Conservation (phyloP, 1,140 invertebrate genomes). For the Drosophila lacertosa region DNA sequence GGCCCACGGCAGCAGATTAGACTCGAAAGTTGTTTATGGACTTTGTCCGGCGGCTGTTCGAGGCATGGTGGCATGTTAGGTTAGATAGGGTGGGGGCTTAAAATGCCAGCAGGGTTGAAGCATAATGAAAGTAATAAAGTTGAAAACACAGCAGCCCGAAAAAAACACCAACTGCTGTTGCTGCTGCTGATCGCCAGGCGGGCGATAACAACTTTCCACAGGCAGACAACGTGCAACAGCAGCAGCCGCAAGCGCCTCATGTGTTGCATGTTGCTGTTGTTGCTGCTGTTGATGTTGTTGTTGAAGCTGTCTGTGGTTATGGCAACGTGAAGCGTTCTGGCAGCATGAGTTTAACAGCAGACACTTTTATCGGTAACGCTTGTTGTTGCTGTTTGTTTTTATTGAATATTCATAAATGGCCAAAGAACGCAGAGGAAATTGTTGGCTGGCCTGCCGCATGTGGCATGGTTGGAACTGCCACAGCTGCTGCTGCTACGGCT, state of each 20-base stretch:
- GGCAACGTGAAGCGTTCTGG: conserved; percentile 32
- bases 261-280: conserved; percentile 44
- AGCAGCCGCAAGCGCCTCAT: conserved; percentile 26
- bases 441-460: conserved; percentile 22
- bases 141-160: conserved; percentile 28
- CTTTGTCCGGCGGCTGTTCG: conserved; percentile 16
- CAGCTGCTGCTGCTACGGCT: conserved; percentile 43
- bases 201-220: conserved; percentile 68
- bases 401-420: conserved; percentile 83
- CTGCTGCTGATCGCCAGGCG: conserved; percentile 43
- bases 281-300: conserved; percentile 24
- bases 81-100: neutral
- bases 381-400: conserved; percentile 25
- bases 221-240: conserved; percentile 37
- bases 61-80: too few species aligned
- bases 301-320: conserved; percentile 53
- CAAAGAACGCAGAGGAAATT: conserved; percentile 49
- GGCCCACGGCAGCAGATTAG: conserved; percentile 62
- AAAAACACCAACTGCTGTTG: conserved; percentile 10
- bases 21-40: conserved; percentile 74
- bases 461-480: conserved; percentile 6
- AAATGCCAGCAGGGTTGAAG: conserved; percentile 54
- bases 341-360: conserved; percentile 4
- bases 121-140: conserved; percentile 83
- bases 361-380: conserved; percentile 19